These are phyloP conservation scores for Apotomis turbidana DNA, from an alignment of 2,888 invertebrate species.

Conservation along the genomic window DNA sequence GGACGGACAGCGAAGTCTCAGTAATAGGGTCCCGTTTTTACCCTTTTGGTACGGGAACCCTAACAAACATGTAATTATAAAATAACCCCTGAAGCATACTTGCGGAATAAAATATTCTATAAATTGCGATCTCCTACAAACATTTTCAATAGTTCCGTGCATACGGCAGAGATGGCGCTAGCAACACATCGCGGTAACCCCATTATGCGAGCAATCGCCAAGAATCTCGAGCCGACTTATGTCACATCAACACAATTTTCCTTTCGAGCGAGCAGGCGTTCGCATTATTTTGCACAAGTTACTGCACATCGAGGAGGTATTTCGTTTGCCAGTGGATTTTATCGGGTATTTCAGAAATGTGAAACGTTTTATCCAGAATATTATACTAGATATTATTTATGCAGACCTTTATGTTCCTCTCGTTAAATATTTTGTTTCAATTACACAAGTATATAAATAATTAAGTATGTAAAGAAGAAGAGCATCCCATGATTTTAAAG, in stretches of 20 bases:
- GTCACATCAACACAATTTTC: slow-evolving; percentile 39
- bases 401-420: neutral
- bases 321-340: slow-evolving; percentile 11
- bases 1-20: too few species aligned
- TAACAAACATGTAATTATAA: too few species aligned
- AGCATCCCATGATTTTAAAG: too few species aligned
- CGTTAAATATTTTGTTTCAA: neutral
- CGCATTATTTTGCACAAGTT: slow-evolving; percentile 32
- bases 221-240: slow-evolving; percentile 33
- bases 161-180: slow-evolving; percentile 17
- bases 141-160: slow-evolving; percentile 7
- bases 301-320: slow-evolving; percentile 21
- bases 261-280: slow-evolving; percentile 30
- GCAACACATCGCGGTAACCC: slow-evolving; percentile 10
- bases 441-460: too few species aligned
- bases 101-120: too few species aligned
- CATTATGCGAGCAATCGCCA: slow-evolving; percentile 34
- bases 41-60: too few species aligned
- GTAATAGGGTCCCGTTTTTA: too few species aligned
- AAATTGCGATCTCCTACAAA: neutral
- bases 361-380: neutral
- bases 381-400: neutral
- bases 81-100: too few species aligned
- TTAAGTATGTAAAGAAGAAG: too few species aligned
- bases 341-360: slow-evolving; percentile 13